phyloP scores from a whole-genome alignment of 2,888 invertebrate genomes.

The Serripes groenlandicus region DNA sequence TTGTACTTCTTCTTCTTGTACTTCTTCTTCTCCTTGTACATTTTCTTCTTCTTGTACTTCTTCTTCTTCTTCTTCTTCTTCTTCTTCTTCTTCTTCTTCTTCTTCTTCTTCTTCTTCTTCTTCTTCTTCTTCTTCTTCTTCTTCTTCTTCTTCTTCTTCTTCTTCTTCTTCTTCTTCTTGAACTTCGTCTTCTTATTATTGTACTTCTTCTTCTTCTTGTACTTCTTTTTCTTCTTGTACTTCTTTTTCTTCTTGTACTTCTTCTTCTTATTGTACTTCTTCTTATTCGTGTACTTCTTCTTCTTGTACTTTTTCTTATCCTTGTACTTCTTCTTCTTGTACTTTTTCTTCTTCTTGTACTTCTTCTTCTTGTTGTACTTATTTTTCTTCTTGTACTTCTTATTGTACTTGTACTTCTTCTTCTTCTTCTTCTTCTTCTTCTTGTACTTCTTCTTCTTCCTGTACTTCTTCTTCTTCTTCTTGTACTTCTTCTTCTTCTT shows the following conservation, averaged over 20 bases:
- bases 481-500: slow-evolving; percentile 1
- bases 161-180: not conserved
- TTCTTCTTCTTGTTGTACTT: slow-evolving; percentile 18
- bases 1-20: not conserved
- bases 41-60: not conserved
- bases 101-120: not conserved
- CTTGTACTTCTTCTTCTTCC: slow-evolving; percentile 8
- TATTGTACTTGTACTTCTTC: not conserved
- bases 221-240: not conserved
- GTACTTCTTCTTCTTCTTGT: not conserved
- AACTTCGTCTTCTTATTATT: not conserved
- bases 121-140: not conserved
- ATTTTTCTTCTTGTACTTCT: not conserved
- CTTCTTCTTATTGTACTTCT: not conserved
- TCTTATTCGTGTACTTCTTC: not conserved
- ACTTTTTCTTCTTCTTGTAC: slow-evolving; percentile 10
- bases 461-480: not conserved
- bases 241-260: not conserved
- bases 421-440: slow-evolving; percentile 10
- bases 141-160: not conserved
- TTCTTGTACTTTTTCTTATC: not conserved
- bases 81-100: not conserved
- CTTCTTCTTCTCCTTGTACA: not conserved
- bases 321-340: slow-evolving; percentile 11
- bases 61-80: not conserved